Percentiles rank a stretch among this genome's conserved stretches.
These are phyloP conservation scores for Achroia grisella DNA, from an alignment of 1,140 invertebrate genomes.

Conservation along the genomic window DNA sequence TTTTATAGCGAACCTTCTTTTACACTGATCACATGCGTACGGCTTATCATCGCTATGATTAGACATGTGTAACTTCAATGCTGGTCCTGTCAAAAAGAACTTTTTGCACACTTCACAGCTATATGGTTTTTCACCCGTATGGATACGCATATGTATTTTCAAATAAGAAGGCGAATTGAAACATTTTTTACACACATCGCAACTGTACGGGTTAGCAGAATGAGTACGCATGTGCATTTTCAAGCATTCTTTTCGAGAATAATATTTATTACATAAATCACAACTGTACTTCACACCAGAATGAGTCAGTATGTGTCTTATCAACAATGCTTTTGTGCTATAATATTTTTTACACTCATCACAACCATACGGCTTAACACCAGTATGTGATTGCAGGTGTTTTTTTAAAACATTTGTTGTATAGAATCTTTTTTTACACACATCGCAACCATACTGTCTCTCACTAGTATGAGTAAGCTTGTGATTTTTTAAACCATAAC, in stretches of 20 bases:
- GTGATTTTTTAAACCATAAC: too few relatives aligned
- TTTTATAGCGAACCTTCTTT: neutral
- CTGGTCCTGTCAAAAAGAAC: neutral
- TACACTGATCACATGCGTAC: neutral
- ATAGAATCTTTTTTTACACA: too few relatives aligned
- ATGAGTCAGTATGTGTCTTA: neutral
- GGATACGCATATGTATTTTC: neutral
- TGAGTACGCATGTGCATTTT: neutral
- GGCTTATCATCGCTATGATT: conserved; percentile 1
- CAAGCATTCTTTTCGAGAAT: neutral
- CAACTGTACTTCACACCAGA: neutral
- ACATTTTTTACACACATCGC: neutral
- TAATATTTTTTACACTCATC: too few relatives aligned
- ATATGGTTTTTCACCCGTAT: neutral
- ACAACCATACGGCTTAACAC: too few relatives aligned
- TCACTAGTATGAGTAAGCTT: too few relatives aligned
- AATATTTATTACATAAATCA: neutral
- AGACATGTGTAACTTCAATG: neutral
- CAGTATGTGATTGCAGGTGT: too few relatives aligned
- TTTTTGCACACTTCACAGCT: neutral
- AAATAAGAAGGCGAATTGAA: neutral
- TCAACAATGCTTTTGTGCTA: neutral
- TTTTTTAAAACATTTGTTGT: too few relatives aligned
- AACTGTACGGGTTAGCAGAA: neutral
- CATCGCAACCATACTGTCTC: too few relatives aligned